Evolutionary conservation across 1,140 invertebrate genomes (phyloP).

Genomic region (Oscheius sp.): DNA sequence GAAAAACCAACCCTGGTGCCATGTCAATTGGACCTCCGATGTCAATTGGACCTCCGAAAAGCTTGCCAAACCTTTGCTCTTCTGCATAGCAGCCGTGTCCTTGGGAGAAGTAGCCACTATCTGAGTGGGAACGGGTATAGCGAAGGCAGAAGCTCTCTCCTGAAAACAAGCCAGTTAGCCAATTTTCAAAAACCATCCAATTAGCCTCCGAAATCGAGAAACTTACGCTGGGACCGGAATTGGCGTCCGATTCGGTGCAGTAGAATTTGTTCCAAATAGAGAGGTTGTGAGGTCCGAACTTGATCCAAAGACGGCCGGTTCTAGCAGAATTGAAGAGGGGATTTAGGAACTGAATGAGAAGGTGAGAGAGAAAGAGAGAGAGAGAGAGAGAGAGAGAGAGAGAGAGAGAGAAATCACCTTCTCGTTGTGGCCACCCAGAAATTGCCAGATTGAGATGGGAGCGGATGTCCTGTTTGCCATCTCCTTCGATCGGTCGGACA

Average conservation of each 20-base stretch:
- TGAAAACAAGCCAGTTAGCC: no score
- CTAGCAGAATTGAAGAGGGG: not conserved
- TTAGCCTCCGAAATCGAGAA: no score
- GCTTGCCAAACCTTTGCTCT: no score
- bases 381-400: not conserved
- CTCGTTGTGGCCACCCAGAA: conserved; percentile 26
- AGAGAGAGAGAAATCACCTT: not conserved
- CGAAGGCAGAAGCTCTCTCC: no score
- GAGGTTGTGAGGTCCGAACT: not conserved
- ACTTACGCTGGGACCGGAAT: no score
- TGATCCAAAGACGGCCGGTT: not conserved
- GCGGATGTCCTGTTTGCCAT: not conserved
- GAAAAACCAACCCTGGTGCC: no score
- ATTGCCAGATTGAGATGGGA: conserved; percentile 22
- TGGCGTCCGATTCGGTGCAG: not conserved
- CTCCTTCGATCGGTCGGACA: conserved; percentile 18
- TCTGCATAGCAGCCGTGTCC: no score
- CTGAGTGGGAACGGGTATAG: no score
- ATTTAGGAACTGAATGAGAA: not conserved
- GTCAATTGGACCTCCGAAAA: no score
- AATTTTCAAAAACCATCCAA: no score
- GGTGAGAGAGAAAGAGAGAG: not conserved
- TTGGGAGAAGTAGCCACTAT: no score
- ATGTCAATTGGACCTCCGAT: no score
- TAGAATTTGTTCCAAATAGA: not conserved